phyloP scores from a whole-genome alignment of 37 sponge, comb jelly and placozoan species.

The Beroe ovata region DNA sequence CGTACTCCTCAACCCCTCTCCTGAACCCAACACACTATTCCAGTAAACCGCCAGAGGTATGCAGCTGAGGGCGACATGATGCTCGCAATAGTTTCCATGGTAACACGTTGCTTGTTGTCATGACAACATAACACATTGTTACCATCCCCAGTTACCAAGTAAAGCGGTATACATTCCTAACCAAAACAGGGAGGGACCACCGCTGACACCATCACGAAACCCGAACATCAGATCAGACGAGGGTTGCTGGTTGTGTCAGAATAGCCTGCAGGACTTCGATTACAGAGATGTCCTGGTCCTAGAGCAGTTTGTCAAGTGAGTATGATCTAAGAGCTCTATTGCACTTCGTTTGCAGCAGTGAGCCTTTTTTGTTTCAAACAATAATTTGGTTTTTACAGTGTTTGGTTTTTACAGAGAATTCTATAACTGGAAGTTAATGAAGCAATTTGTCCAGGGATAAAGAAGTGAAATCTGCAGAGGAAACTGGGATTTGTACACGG shows the following conservation, averaged over 20 bases:
- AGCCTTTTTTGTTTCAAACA: no score
- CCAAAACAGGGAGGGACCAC: neutral
- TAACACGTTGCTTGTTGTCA: no score
- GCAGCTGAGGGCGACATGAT: no score
- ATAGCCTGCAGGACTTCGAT: conserved; percentile 55
- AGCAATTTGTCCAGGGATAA: conserved; percentile 10
- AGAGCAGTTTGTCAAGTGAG: conserved; percentile 37
- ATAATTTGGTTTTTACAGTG: no score
- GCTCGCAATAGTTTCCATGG: no score
- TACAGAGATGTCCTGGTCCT: conserved; percentile 66
- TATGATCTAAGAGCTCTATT: no score
- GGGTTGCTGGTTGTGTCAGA: conserved; percentile 56
- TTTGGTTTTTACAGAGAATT: no score
- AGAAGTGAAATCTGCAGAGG: conserved; percentile 23
- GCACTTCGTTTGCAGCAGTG: no score
- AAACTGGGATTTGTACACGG: conserved; percentile 9
- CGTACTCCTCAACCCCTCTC: neutral
- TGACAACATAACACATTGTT: no score
- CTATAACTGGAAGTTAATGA: no score
- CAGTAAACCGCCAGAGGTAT: conserved; percentile 65
- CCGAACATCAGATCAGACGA: neutral
- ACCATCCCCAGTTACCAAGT: conserved; percentile 39
- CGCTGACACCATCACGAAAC: conserved; percentile 3
- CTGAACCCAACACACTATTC: neutral
- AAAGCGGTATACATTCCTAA: conserved; percentile 37